Conservation (phyloP, 2,888 invertebrate genomes). For the Nomada lathburiana region DNA sequence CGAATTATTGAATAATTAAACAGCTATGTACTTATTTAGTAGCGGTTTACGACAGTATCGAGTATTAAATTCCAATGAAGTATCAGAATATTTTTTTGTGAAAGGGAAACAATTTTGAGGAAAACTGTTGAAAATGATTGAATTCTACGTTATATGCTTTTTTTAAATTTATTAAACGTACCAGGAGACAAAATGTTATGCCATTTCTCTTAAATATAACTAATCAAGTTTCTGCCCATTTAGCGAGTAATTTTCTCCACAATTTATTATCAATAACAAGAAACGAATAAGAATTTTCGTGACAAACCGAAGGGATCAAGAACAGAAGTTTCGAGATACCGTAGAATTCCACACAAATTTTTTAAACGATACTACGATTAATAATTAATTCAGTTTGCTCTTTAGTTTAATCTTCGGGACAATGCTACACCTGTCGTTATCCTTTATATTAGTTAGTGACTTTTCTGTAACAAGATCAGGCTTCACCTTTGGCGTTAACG, state of each 20-base stretch:
- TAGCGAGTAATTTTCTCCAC: slow-evolving; percentile 6
- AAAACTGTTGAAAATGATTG: too few relatives aligned
- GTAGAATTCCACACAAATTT: too few relatives aligned
- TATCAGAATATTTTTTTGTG: too few relatives aligned
- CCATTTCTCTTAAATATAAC: neutral
- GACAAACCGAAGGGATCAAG: too few relatives aligned
- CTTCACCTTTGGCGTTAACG: neutral
- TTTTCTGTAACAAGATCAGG: slow-evolving; percentile 21
- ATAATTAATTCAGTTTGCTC: neutral
- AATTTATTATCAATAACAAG: slow-evolving; percentile 12
- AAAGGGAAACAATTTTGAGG: too few relatives aligned
- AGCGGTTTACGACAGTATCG: slow-evolving; percentile 2
- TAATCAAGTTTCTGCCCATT: slow-evolving; percentile 22
- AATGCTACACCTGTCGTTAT: too few relatives aligned
- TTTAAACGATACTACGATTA: neutral
- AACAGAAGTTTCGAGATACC: too few relatives aligned
- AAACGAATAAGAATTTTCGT: neutral
- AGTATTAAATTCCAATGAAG: slow-evolving; percentile 31
- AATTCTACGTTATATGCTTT: too few relatives aligned
- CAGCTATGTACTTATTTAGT: slow-evolving; percentile 17
- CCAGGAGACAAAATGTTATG: neutral
- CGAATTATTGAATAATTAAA: slow-evolving; percentile 15
- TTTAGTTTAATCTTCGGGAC: neutral
- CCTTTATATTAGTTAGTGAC: slow-evolving; percentile 7
- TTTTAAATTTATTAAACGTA: neutral